These are phyloP conservation scores for Leptogaster cylindrica DNA, from an alignment of 2,888 invertebrate species.

Conservation along the genomic window DNA sequence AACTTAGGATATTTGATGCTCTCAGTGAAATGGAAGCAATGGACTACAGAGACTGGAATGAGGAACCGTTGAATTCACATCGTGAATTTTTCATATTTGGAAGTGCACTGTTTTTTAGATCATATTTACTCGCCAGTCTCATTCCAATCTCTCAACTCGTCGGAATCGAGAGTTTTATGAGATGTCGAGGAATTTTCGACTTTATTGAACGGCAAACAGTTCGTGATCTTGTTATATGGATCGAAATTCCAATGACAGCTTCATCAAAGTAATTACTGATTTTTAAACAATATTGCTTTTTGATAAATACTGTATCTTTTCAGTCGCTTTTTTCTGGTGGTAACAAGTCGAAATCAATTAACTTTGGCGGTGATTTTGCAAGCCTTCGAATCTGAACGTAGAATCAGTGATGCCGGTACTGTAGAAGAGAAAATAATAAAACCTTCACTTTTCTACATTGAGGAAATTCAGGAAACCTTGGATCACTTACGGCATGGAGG, in stretches of 20 bases:
- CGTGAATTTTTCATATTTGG: slow-evolving; percentile 65
- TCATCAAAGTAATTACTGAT: slow-evolving; percentile 25
- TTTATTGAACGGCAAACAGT: slow-evolving; percentile 71
- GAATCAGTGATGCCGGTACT: slow-evolving; percentile 45
- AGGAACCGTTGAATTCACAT: slow-evolving; percentile 64
- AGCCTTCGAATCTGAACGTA: slow-evolving; percentile 36
- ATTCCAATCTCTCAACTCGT: slow-evolving; percentile 75
- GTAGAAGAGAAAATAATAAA: slow-evolving; percentile 61
- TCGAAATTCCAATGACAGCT: slow-evolving; percentile 65
- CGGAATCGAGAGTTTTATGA: slow-evolving; percentile 77
- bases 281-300: not conserved
- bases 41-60: slow-evolving; percentile 89
- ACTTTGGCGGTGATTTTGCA: slow-evolving; percentile 72
- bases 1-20: slow-evolving; percentile 83
- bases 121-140: slow-evolving; percentile 75
- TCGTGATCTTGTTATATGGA: slow-evolving; percentile 77
- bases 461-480: slow-evolving; percentile 87
- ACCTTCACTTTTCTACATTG: slow-evolving; percentile 84
- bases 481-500: slow-evolving; percentile 79
- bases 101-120: slow-evolving; percentile 63
- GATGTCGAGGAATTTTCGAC: slow-evolving; percentile 76
- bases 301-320: not conserved
- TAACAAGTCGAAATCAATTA: slow-evolving; percentile 75
- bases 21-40: slow-evolving; percentile 88
- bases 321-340: slow-evolving; percentile 74